phyloP scores from a whole-genome alignment of 2,888 invertebrate species.

The Dicyrtomina minuta region DNA sequence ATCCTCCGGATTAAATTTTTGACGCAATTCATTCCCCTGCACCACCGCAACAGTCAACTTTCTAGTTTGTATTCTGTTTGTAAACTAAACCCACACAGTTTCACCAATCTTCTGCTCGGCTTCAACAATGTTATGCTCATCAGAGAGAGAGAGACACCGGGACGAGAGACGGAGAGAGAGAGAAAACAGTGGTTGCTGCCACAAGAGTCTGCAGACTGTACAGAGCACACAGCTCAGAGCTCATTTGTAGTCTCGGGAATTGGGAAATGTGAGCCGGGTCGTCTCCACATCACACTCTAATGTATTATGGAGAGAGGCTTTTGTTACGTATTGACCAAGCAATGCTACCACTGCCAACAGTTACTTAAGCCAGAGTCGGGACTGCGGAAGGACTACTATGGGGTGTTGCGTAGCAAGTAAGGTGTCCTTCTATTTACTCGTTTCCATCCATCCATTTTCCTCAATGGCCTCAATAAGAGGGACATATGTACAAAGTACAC shows the following conservation, averaged over 20 bases:
- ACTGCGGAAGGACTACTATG: too few species aligned
- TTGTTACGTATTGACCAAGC: not conserved
- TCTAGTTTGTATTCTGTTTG: slow-evolving; percentile 1
- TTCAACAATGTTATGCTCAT: too few species aligned
- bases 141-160: too few species aligned
- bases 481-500: not conserved
- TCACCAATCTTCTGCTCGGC: not conserved
- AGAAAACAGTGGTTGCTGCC: not conserved
- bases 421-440: slow-evolving; percentile 4
- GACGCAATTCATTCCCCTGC: not conserved
- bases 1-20: not conserved
- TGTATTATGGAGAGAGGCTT: not conserved
- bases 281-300: not conserved
- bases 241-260: slow-evolving; percentile 11
- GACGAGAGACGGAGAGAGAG: not conserved
- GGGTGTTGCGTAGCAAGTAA: not conserved
- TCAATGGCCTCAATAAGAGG: too few species aligned
- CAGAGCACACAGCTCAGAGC: not conserved
- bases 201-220: not conserved
- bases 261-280: slow-evolving; percentile 21
- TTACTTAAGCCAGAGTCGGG: not conserved
- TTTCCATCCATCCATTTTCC: not conserved
- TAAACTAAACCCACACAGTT: not conserved
- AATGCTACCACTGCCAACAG: not conserved
- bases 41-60: not conserved